Evolutionary conservation across 2,113 vertebrate species (phyloP).

Genomic region (Pseudopipra pipra): DNA sequence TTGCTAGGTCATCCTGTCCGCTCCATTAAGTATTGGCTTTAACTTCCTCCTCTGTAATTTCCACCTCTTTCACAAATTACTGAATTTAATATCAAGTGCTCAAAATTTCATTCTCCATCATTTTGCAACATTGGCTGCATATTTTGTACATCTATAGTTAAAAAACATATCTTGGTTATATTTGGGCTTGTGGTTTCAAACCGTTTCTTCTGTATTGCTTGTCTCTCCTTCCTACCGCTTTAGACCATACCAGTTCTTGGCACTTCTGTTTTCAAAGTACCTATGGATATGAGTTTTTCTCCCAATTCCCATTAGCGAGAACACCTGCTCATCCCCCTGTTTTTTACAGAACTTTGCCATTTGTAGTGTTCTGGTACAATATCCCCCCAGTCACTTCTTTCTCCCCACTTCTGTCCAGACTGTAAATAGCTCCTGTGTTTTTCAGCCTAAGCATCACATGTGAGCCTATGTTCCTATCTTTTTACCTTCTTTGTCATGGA

Average conservation of each 20-base stretch:
- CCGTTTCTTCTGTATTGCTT: neutral
- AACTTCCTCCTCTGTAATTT: neutral
- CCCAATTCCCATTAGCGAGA: neutral
- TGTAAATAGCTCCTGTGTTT: neutral
- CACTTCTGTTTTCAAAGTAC: neutral
- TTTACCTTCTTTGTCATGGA: neutral
- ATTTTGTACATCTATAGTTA: neutral
- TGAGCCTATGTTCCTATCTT: neutral
- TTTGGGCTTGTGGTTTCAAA: neutral
- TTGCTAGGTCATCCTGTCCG: neutral
- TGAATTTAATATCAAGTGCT: neutral
- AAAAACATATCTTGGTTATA: neutral
- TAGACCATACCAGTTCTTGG: neutral
- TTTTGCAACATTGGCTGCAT: neutral
- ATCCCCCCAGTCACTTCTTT: neutral
- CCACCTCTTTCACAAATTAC: neutral
- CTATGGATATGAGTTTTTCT: neutral
- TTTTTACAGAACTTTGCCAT: neutral
- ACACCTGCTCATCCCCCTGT: neutral
- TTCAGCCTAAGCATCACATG: neutral
- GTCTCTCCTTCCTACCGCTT: neutral
- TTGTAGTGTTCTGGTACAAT: neutral
- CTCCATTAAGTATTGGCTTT: neutral
- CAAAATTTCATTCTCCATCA: neutral
- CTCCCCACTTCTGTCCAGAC: neutral